These are phyloP conservation scores for Macaria notata DNA, from an alignment of 2,888 invertebrate species.

Conservation along the genomic window DNA sequence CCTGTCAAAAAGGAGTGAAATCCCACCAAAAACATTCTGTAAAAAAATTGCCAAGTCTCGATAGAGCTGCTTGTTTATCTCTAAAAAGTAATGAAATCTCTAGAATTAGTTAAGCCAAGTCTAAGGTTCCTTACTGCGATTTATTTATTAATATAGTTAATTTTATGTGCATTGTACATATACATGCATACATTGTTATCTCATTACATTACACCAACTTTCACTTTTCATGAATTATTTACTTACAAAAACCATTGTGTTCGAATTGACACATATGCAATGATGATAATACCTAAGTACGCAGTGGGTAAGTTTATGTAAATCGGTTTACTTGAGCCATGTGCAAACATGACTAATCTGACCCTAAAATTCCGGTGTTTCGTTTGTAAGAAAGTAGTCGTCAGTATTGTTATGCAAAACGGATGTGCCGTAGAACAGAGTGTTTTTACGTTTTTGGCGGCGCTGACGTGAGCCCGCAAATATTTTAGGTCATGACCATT, in stretches of 20 bases:
- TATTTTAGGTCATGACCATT: slow-evolving; percentile 9
- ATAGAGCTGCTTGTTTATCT: no score
- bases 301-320: slow-evolving; percentile 55
- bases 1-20: no score
- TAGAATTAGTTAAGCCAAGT: no score
- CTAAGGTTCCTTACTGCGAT: no score
- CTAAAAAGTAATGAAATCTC: no score
- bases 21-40: no score
- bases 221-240: slow-evolving; percentile 23
- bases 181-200: background rate
- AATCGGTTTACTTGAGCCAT: slow-evolving; percentile 47
- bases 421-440: slow-evolving; percentile 42
- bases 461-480: slow-evolving; percentile 14
- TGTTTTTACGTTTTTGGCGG: slow-evolving; percentile 23
- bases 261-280: slow-evolving; percentile 43
- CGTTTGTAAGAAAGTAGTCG: slow-evolving; percentile 55
- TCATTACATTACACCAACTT: slow-evolving; percentile 26
- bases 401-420: slow-evolving; percentile 69
- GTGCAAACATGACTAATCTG: slow-evolving; percentile 56
- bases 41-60: no score
- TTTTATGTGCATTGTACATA: no score
- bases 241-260: slow-evolving; percentile 22
- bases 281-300: slow-evolving; percentile 41
- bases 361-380: slow-evolving; percentile 58
- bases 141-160: no score